phyloP scores from a whole-genome alignment of 1,140 invertebrate species.

The Drosophila pectinifera region DNA sequence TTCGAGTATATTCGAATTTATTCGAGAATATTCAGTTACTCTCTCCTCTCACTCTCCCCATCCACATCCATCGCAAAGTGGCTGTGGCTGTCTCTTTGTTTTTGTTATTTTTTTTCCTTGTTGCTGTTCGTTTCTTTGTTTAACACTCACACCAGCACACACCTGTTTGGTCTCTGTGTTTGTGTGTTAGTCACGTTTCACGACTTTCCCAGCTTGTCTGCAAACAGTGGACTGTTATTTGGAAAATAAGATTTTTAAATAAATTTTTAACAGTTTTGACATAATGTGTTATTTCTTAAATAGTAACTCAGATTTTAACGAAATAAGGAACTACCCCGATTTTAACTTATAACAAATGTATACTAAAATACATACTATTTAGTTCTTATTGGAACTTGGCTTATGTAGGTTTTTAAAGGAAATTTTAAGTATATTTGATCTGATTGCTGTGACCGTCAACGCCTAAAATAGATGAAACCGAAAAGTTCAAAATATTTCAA shows the following conservation, averaged over 20 bases:
- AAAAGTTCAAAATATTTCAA: not conserved
- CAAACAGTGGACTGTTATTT: constrained; percentile 18
- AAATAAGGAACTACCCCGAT: too few species aligned
- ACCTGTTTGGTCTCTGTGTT: constrained; percentile 21
- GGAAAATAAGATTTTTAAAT: not conserved
- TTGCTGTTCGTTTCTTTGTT: constrained; percentile 44
- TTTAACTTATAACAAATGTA: too few species aligned
- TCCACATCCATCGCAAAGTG: not conserved
- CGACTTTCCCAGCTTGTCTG: constrained; percentile 14
- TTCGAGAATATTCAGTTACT: constrained; percentile 9
- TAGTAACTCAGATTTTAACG: too few species aligned
- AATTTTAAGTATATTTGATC: not conserved
- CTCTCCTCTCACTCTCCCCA: not conserved
- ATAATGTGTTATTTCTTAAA: too few species aligned
- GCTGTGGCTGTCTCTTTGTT: too few species aligned
- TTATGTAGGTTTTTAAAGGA: too few species aligned
- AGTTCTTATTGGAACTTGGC: not conserved
- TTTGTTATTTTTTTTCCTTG: constrained; percentile 26
- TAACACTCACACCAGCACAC: constrained; percentile 4
- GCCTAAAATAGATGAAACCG: not conserved
- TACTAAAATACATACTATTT: too few species aligned
- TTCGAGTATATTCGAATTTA: constrained; percentile 15
- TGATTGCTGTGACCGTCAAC: not conserved
- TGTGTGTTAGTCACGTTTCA: constrained; percentile 50
- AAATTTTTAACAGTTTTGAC: not conserved